phyloP scores from a whole-genome alignment of 2,113 vertebrate genomes.

The Leucoraja erinaceus region DNA sequence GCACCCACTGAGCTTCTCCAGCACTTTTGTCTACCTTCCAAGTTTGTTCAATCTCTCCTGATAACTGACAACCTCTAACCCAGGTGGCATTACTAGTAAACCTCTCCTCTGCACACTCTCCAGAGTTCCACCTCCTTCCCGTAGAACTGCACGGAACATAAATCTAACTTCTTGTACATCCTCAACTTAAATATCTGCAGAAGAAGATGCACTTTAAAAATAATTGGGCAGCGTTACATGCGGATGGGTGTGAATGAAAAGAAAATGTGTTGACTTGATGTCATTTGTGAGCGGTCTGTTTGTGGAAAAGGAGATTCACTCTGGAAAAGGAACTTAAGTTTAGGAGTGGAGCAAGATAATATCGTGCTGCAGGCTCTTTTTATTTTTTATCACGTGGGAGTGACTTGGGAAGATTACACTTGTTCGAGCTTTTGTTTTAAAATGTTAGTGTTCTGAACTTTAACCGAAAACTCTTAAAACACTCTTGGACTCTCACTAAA shows the following conservation, averaged over 20 bases:
- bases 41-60: too few species aligned
- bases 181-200: neutral
- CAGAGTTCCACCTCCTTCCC: too few species aligned
- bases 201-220: neutral
- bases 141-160: too few species aligned
- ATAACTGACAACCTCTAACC: too few species aligned
- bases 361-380: neutral
- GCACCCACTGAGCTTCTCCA: too few species aligned
- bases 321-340: neutral
- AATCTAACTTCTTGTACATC: neutral
- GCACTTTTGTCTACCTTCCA: too few species aligned
- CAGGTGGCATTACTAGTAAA: too few species aligned
- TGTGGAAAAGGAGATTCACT: too few species aligned
- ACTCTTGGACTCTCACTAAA: neutral
- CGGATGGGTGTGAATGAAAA: neutral
- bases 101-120: too few species aligned
- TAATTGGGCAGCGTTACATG: neutral
- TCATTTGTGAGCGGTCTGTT: neutral
- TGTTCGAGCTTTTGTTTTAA: neutral
- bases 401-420: neutral
- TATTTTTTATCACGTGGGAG: neutral
- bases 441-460: neutral
- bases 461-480: neutral
- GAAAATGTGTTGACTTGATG: neutral
- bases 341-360: neutral